phyloP scores from a whole-genome alignment of 2,113 vertebrate genomes.

The Solea solea region DNA sequence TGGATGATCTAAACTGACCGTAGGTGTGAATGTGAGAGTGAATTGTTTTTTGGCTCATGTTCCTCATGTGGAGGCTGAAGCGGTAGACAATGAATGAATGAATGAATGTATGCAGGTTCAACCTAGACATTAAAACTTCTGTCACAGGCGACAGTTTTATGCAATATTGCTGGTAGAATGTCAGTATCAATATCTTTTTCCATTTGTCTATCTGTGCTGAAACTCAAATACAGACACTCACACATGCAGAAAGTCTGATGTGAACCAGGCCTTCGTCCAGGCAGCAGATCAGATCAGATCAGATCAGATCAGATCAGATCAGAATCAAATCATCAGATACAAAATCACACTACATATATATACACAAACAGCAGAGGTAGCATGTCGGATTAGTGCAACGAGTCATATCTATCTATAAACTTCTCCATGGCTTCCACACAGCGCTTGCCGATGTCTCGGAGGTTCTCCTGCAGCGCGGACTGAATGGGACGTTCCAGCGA shows the following conservation, averaged over 20 bases:
- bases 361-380: background rate
- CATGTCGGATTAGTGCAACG: constrained; percentile 23
- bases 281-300: constrained; percentile 1
- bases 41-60: too few relatives aligned
- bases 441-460: constrained; percentile 75
- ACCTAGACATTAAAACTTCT: too few relatives aligned
- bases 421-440: constrained; percentile 79
- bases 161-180: too few relatives aligned
- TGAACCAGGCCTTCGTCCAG: background rate
- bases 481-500: constrained; percentile 75
- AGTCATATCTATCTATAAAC: constrained; percentile 81
- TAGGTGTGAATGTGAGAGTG: too few relatives aligned
- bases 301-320: constrained; percentile 16
- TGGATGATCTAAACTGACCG: too few relatives aligned
- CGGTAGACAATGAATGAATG: too few relatives aligned
- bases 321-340: constrained; percentile 9
- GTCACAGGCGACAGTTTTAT: too few relatives aligned
- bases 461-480: constrained; percentile 76
- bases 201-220: too few relatives aligned
- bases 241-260: too few relatives aligned
- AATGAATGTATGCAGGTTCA: too few relatives aligned
- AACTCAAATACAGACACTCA: too few relatives aligned
- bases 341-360: constrained; percentile 1
- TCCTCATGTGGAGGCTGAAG: too few relatives aligned
- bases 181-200: background rate